A percentile compares a stretch with the other conserved stretches of the same genome.
Conservation (phyloP, 2,797 vertebrate genomes). For the Chromobotia macracanthus region DNA sequence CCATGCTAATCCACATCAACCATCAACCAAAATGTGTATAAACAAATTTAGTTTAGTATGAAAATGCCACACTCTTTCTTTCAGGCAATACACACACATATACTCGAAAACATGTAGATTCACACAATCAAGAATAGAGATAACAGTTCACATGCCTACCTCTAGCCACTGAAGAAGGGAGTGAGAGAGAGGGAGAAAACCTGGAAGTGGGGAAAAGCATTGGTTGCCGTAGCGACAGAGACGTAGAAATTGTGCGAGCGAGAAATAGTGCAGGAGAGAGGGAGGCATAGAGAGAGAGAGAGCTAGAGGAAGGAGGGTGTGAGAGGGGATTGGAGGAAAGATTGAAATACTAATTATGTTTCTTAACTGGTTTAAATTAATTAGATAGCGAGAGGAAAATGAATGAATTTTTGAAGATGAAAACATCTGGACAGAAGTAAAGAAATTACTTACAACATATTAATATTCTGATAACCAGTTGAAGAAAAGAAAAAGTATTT, state of each 20-base stretch:
- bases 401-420: constrained; percentile 69
- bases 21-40: constrained; percentile 32
- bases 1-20: constrained; percentile 29
- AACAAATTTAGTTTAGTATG: constrained; percentile 61
- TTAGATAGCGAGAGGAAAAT: constrained; percentile 65
- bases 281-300: constrained; percentile 68
- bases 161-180: constrained; percentile 75
- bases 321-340: constrained; percentile 68
- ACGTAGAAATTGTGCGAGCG: constrained; percentile 73
- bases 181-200: constrained; percentile 77
- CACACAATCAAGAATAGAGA: constrained; percentile 56
- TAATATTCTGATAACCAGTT: constrained; percentile 60
- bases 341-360: constrained; percentile 83
- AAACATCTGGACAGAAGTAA: constrained; percentile 68
- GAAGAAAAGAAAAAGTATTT: constrained; percentile 55
- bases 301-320: constrained; percentile 38
- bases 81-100: constrained; percentile 18
- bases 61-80: constrained; percentile 49
- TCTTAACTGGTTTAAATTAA: constrained; percentile 76
- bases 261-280: constrained; percentile 75
- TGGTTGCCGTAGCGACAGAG: constrained; percentile 85
- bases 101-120: constrained; percentile 38
- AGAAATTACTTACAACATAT: constrained; percentile 59
- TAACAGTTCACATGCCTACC: constrained; percentile 81
- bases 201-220: constrained; percentile 78